Base-by-base conservation (phyloP, 1,140 invertebrate genomes). In the Heliconius melpomene region DNA sequence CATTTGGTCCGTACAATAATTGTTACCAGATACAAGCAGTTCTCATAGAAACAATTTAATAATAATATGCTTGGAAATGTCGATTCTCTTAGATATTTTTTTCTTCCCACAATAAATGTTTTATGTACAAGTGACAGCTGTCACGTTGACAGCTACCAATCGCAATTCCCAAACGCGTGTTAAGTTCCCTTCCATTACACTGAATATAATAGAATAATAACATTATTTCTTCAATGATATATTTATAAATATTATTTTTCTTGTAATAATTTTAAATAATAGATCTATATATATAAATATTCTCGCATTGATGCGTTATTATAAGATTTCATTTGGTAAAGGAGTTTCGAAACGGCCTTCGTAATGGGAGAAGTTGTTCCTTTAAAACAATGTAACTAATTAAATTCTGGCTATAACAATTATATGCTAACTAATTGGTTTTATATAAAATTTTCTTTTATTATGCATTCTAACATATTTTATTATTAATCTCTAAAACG, bases 81-180 rank as follows among this genome's bases (percentile, higher is more conserved):
- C 23, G 23, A 66, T 66, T 16, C 26, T 26, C 26, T 26, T 66
- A 66, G 7, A 66, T 66, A 29, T 66, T 66, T 66, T 32, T 57
- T 66, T 16, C 23, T 29, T 26, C 3, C 26, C 26, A 66, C 60
- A 66, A 66, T 29, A 66, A 66, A 66, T 5, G 23, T 26, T 26
- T 29, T 29, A 11, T 26, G 23, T 66, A 78, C 66, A 81, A 81
- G 72, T 77, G 75, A 46, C 8, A 70, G 9, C 54, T 77, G 79
- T 81, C 79, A 78, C 73, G 3, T 81, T 74, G 79, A 81, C 72
- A 78, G 72, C 38, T 77, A 74, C 13, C 72, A 46, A 71, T 8
- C 50, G 54, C 40, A 57, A 77, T 75, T 75, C 77, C 50, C 52
- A 60, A 74, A 32, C 23, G 18, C 6, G 54, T 40, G 20, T 29